A percentile compares a stretch with the other conserved stretches of the same genome.
Evolutionary conservation across 2,888 invertebrate species (phyloP).

Genomic region (Oscheius myriophilus): DNA sequence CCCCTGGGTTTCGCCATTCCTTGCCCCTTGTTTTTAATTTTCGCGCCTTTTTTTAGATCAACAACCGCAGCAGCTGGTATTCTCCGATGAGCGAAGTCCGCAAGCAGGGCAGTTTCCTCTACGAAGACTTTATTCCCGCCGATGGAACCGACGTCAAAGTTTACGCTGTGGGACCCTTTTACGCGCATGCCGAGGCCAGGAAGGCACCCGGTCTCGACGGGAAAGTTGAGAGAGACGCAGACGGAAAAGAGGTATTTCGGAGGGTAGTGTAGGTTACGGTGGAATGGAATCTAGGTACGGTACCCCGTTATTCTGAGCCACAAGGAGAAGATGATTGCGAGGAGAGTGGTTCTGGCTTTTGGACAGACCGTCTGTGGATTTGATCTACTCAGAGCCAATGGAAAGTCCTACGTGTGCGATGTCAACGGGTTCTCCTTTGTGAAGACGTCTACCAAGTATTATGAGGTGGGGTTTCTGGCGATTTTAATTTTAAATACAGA

Average conservation of each 20-base stretch:
- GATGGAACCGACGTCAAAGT: conserved; percentile 90
- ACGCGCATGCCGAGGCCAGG: conserved; percentile 98
- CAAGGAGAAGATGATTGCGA: conserved; percentile 94
- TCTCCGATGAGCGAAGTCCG: conserved; percentile 89
- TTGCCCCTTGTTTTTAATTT: neutral
- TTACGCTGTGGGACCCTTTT: conserved; percentile 98
- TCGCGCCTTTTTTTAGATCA: conserved; percentile 79
- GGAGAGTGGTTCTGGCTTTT: conserved; percentile 85
- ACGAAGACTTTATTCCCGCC: conserved; percentile 99
- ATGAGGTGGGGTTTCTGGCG: conserved; percentile 79
- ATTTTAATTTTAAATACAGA: neutral
- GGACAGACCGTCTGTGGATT: conserved; percentile 98
- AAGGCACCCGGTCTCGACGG: conserved; percentile 84
- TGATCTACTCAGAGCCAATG: conserved; percentile 93
- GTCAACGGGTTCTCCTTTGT: conserved; percentile 99
- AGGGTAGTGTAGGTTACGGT: neutral
- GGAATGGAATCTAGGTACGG: conserved; percentile 77
- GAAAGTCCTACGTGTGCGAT: conserved; percentile 98
- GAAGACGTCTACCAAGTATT: conserved; percentile 98
- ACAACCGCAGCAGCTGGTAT: conserved; percentile 97
- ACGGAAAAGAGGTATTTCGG: conserved; percentile 81
- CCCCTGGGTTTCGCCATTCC: neutral
- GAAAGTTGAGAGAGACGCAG: conserved; percentile 81
- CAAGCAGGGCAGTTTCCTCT: conserved; percentile 96
- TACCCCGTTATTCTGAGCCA: conserved; percentile 98